Evolutionary conservation across 2,888 invertebrate species (phyloP).

Genomic region (Drosophila birchii): DNA sequence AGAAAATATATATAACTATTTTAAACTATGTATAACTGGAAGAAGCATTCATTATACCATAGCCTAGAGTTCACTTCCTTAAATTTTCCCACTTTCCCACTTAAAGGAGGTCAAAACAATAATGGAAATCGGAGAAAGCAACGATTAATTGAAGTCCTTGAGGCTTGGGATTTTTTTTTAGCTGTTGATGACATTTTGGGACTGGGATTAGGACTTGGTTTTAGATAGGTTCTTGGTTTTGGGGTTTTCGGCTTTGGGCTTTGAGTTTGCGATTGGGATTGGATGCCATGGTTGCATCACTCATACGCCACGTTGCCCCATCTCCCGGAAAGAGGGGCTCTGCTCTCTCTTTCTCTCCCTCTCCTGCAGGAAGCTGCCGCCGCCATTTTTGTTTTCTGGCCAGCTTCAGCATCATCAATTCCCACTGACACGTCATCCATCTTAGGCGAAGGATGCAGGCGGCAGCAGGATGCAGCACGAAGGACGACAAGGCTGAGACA

Average conservation of each 20-base stretch:
- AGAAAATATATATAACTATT: neutral
- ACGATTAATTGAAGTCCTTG: conserved; percentile 14
- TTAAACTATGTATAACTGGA: neutral
- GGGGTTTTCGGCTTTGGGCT: neutral
- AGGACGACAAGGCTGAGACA: conserved; percentile 9
- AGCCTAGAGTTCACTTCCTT: neutral
- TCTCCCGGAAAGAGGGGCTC: neutral
- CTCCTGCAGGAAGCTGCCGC: conserved; percentile 35
- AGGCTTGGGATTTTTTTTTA: conserved; percentile 1
- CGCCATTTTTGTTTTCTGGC: conserved; percentile 67
- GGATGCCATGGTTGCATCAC: conserved; percentile 53
- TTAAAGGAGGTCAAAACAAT: neutral
- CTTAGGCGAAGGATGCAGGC: conserved; percentile 50
- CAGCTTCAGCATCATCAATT: conserved; percentile 81
- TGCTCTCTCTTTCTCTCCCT: neutral
- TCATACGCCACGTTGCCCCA: conserved; percentile 63
- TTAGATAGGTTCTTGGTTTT: neutral
- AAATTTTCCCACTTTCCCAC: neutral
- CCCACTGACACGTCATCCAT: conserved; percentile 82
- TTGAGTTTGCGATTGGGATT: conserved; percentile 7
- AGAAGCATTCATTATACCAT: neutral
- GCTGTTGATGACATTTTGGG: conserved; percentile 25
- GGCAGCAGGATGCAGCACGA: conserved; percentile 16
- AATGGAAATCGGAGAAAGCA: neutral
- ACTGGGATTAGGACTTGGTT: neutral